A percentile compares a stretch with the other conserved stretches of the same genome.
Evolutionary conservation across 2,113 vertebrate genomes (phyloP).

Genomic region (Dendrocopos noguchii): DNA sequence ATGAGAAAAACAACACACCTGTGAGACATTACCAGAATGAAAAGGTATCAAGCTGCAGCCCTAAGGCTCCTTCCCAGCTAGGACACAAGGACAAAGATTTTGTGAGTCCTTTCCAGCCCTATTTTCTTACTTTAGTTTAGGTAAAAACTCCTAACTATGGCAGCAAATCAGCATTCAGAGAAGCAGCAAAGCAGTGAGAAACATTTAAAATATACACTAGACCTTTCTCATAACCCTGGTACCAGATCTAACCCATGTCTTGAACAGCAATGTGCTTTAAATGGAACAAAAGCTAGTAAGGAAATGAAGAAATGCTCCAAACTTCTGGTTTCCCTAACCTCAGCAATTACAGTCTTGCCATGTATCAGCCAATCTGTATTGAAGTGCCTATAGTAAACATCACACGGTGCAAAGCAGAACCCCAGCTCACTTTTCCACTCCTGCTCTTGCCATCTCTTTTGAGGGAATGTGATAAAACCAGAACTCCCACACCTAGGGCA

Average conservation of each 20-base stretch:
- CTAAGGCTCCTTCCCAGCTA: not conserved
- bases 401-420: not conserved
- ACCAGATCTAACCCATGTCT: not conserved
- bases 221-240: not conserved
- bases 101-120: not conserved
- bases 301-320: not conserved
- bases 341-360: not conserved
- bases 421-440: not conserved
- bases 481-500: not conserved
- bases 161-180: not conserved
- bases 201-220: not conserved
- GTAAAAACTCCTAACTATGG: not conserved
- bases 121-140: not conserved
- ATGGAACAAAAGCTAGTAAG: not conserved
- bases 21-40: not conserved
- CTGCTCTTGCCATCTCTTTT: not conserved
- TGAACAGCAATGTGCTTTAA: not conserved
- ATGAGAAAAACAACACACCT: not conserved
- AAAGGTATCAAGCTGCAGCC: not conserved
- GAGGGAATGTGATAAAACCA: conserved; percentile 5
- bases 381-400: not conserved
- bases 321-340: not conserved
- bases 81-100: not conserved
- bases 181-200: not conserved
- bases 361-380: not conserved